Evolutionary conservation across 2,888 invertebrate genomes (phyloP).

Genomic region (Torymus aiolomorphi): DNA sequence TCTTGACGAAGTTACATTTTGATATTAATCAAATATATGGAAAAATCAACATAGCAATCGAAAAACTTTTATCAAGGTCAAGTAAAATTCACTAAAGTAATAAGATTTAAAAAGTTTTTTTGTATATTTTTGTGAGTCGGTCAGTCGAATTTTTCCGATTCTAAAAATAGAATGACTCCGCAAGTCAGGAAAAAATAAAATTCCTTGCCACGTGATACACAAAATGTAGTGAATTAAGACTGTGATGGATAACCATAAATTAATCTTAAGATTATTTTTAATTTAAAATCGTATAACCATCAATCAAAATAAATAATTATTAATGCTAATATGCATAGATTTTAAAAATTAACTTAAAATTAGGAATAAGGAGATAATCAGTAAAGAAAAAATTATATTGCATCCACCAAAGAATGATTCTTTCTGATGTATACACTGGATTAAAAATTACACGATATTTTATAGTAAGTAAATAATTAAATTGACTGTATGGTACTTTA

Average conservation of each 20-base stretch:
- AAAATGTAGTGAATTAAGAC: not conserved
- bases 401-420: too few species aligned
- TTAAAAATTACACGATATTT: too few species aligned
- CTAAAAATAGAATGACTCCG: conserved; percentile 26
- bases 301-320: too few species aligned
- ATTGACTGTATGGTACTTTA: too few species aligned
- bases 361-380: too few species aligned
- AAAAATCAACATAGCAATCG: not conserved
- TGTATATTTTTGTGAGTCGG: conserved; percentile 1
- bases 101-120: conserved; percentile 13
- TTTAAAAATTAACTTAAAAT: too few species aligned
- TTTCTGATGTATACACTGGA: too few species aligned
- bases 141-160: conserved; percentile 15
- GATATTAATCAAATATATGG: not conserved
- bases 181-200: not conserved
- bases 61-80: conserved; percentile 28
- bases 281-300: too few species aligned
- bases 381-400: too few species aligned
- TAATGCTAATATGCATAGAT: too few species aligned
- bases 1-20: conserved; percentile 1
- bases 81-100: conserved; percentile 17
- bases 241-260: not conserved
- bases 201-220: not conserved
- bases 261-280: too few species aligned
- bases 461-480: too few species aligned